phyloP scores from a whole-genome alignment of 2,888 invertebrate genomes.

The Yponomeuta sedellus region DNA sequence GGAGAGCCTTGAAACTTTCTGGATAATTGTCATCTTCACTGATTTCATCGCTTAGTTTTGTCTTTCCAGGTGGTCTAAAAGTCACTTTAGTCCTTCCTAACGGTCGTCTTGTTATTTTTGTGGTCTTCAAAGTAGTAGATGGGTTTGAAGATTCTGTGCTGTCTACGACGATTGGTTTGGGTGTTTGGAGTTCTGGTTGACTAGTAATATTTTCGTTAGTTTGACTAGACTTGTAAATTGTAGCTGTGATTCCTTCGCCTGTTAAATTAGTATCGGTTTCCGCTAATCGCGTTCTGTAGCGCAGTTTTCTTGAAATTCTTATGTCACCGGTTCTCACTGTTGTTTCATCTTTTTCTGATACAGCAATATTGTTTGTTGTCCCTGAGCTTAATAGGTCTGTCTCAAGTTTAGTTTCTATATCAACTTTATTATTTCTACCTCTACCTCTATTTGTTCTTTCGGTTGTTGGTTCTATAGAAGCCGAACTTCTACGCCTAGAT shows the following conservation, averaged over 20 bases:
- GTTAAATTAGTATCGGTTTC: constrained; percentile 64
- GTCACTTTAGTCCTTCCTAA: constrained; percentile 40
- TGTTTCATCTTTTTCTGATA: constrained; percentile 49
- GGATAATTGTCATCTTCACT: constrained; percentile 81
- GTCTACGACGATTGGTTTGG: constrained; percentile 35
- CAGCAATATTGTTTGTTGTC: constrained; percentile 52
- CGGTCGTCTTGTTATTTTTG: constrained; percentile 51
- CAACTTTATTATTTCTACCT: constrained; percentile 31
- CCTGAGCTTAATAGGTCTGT: constrained; percentile 55
- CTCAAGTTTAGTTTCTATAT: constrained; percentile 32
- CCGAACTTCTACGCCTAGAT: constrained; percentile 47
- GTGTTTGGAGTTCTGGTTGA: constrained; percentile 47
- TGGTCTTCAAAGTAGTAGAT: constrained; percentile 31
- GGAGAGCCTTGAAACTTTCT: constrained; percentile 79
- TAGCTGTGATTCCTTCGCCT: constrained; percentile 43
- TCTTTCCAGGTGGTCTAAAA: constrained; percentile 37
- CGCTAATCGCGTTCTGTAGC: constrained; percentile 47
- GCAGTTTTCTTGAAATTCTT: constrained; percentile 52
- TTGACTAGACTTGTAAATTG: constrained; percentile 58
- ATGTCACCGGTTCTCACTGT: constrained; percentile 48
- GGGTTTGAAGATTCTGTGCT: constrained; percentile 38
- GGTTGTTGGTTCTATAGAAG: constrained; percentile 17
- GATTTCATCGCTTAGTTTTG: constrained; percentile 64
- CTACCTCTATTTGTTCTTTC: constrained; percentile 31
- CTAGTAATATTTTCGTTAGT: constrained; percentile 48